phyloP scores from a whole-genome alignment of 2,888 invertebrate species.

The Cheilosia vulpina region DNA sequence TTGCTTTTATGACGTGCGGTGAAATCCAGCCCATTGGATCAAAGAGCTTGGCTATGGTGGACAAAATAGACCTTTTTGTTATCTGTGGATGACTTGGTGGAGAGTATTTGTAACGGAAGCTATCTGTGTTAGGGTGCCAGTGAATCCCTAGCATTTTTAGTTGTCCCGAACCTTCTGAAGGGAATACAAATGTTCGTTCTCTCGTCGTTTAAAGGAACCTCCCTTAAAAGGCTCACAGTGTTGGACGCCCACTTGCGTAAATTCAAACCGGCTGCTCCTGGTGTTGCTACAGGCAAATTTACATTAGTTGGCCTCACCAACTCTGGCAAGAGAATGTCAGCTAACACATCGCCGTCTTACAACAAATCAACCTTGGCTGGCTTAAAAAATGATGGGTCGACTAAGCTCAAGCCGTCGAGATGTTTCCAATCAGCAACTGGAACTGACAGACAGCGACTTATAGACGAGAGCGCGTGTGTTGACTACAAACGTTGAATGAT shows the following conservation, averaged over 20 bases:
- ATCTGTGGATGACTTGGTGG: background rate
- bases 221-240: too few relatives aligned
- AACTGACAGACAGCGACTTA: slow-evolving; percentile 26
- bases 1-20: background rate
- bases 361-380: too few relatives aligned
- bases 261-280: background rate
- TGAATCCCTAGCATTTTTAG: slow-evolving; percentile 10
- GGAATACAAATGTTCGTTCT: background rate
- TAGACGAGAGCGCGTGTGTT: slow-evolving; percentile 9
- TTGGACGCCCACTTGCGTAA: background rate
- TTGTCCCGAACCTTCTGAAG: slow-evolving; percentile 1
- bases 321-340: slow-evolving; percentile 14
- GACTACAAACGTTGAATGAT: background rate
- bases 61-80: background rate
- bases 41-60: background rate
- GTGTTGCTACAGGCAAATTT: background rate
- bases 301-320: background rate
- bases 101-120: background rate
- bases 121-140: slow-evolving; percentile 2
- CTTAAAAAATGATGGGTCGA: slow-evolving; percentile 2
- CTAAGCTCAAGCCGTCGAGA: slow-evolving; percentile 14
- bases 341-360: too few relatives aligned
- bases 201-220: slow-evolving; percentile 2
- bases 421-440: slow-evolving; percentile 16
- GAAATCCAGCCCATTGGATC: background rate